Percentiles rank a stretch among this genome's conserved stretches.
phyloP scores from a whole-genome alignment of 2,113 vertebrate species.

The Sus scrofa region T2T-Sscrofa CM000827.6:103312001-103312500 shows the following conservation, averaged over 20 bases:
- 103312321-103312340: not conserved
- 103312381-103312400: not conserved
- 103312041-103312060: slow-evolving; percentile 41
- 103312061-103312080: not conserved
- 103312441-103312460: not conserved
- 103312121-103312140: not conserved
- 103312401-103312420: not conserved
- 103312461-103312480: slow-evolving; percentile 70
- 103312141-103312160: not conserved
- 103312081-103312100: not conserved
- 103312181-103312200: not conserved
- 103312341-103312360: not conserved
- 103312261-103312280: slow-evolving; percentile 12
- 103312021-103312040: slow-evolving; percentile 62
- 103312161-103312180: not conserved
- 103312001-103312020: not conserved
- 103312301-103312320: not conserved
- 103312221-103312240: slow-evolving; percentile 57
- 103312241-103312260: slow-evolving; percentile 38
- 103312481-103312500: slow-evolving; percentile 46
- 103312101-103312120: not conserved
- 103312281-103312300: not conserved
- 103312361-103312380: not conserved
- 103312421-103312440: not conserved
- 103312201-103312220: slow-evolving; percentile 28